phyloP scores from a whole-genome alignment of 2,888 invertebrate species.

The Hoplodrina blanda region DNA sequence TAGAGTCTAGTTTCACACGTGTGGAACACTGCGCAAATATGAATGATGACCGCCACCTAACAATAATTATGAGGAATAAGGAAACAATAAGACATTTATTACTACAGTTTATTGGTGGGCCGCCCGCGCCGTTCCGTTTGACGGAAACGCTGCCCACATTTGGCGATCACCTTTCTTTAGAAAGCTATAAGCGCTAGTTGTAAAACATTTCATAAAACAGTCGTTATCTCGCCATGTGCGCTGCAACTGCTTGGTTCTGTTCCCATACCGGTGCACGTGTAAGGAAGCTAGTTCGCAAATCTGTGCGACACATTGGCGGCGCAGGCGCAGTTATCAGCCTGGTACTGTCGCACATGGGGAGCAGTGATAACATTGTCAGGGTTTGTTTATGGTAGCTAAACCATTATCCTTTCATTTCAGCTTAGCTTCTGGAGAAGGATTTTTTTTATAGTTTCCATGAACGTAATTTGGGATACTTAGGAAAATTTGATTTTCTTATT shows the following conservation, averaged over 20 bases:
- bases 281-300: constrained; percentile 84
- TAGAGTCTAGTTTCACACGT: constrained; percentile 42
- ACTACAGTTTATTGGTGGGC: constrained; percentile 54
- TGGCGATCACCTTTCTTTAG: constrained; percentile 87
- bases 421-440: neutral
- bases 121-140: constrained; percentile 65
- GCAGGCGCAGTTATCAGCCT: constrained; percentile 72
- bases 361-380: constrained; percentile 64
- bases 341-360: constrained; percentile 65
- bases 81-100: constrained; percentile 73
- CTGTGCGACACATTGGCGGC: constrained; percentile 84
- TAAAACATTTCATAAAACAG: constrained; percentile 87
- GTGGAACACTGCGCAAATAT: constrained; percentile 57
- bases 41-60: constrained; percentile 57
- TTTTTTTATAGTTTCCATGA: neutral
- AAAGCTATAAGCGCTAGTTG: constrained; percentile 82
- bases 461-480: neutral
- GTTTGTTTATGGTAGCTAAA: constrained; percentile 20
- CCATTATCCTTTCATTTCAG: neutral
- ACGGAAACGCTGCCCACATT: constrained; percentile 79
- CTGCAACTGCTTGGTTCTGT: constrained; percentile 68
- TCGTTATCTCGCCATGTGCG: constrained; percentile 83
- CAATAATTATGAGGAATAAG: constrained; percentile 66
- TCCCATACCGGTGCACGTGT: constrained; percentile 85
- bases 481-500: neutral